These are phyloP conservation scores for Dynastes grantii DNA, from an alignment of 2,888 invertebrate genomes.

Conservation along the genomic window DNA sequence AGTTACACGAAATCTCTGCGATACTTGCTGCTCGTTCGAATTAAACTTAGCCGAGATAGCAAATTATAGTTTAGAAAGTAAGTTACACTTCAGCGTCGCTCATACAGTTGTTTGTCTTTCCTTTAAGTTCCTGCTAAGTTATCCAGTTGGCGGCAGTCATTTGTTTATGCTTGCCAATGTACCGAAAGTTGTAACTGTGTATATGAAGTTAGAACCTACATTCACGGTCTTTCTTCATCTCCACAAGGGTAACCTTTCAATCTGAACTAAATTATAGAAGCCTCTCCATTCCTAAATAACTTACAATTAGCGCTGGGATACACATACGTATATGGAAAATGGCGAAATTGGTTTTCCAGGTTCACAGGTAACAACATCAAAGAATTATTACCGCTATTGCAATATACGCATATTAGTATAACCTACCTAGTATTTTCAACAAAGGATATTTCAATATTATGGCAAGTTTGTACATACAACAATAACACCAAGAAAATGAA, in stretches of 20 bases:
- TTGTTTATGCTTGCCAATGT: constrained; percentile 28
- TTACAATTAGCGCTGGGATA: too few species aligned
- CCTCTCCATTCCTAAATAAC: not conserved
- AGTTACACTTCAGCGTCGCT: constrained; percentile 34
- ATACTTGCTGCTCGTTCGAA: constrained; percentile 9
- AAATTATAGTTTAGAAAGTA: constrained; percentile 39
- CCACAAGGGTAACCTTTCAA: not conserved
- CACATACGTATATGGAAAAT: too few species aligned
- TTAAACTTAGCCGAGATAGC: constrained; percentile 34
- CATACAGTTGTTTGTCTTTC: constrained; percentile 28
- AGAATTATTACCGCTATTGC: too few species aligned
- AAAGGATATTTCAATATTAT: too few species aligned
- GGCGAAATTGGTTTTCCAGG: too few species aligned
- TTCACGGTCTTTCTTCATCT: constrained; percentile 11
- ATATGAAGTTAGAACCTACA: constrained; percentile 9
- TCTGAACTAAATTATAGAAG: not conserved
- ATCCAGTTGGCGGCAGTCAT: constrained; percentile 20
- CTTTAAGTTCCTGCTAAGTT: constrained; percentile 24
- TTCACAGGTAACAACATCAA: too few species aligned
- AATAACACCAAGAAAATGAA: too few species aligned
- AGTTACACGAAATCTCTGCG: not conserved
- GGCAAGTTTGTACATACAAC: too few species aligned
- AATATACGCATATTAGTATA: too few species aligned
- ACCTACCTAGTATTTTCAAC: too few species aligned
- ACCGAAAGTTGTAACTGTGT: constrained; percentile 6